Percentiles rank a stretch among this genome's conserved stretches.
Evolutionary conservation across 2,797 vertebrate genomes (phyloP).

Genomic region (Paratrypauchen microcephalus): DNA sequence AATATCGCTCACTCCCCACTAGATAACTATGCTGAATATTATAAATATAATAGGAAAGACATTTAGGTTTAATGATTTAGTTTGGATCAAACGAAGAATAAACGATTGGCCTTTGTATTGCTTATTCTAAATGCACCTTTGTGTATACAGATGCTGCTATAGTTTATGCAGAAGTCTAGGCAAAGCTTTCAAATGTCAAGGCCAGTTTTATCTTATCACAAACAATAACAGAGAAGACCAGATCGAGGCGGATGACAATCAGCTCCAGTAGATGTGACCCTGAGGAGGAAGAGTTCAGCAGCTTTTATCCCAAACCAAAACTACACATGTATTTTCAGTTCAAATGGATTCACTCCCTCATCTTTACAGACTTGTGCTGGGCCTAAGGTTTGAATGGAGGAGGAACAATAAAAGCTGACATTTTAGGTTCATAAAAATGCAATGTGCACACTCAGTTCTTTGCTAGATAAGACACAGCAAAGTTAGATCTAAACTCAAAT

Average conservation of each 20-base stretch:
- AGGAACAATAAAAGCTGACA: too few species aligned
- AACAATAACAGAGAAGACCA: slow-evolving; percentile 10
- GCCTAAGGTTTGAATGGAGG: neutral
- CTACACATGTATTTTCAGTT: slow-evolving; percentile 16
- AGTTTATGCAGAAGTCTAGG: neutral
- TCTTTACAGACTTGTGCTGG: neutral
- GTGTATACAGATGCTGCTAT: neutral
- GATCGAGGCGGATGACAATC: neutral
- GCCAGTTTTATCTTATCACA: slow-evolving; percentile 22
- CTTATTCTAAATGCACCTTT: neutral
- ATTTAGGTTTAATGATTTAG: neutral
- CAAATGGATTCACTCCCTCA: neutral
- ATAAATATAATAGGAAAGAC: too few species aligned
- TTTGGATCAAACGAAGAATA: neutral
- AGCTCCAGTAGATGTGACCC: neutral
- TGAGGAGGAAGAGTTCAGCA: slow-evolving; percentile 3
- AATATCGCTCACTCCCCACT: too few species aligned
- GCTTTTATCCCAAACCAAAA: slow-evolving; percentile 7
- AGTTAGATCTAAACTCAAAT: neutral
- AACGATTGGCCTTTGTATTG: too few species aligned
- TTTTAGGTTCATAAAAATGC: too few species aligned
- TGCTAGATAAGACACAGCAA: neutral
- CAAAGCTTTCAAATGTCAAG: neutral
- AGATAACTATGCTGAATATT: too few species aligned
- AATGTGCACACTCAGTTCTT: neutral